These are phyloP conservation scores for Xanthia icteritia DNA, from an alignment of 2,888 invertebrate species.

Conservation along the genomic window DNA sequence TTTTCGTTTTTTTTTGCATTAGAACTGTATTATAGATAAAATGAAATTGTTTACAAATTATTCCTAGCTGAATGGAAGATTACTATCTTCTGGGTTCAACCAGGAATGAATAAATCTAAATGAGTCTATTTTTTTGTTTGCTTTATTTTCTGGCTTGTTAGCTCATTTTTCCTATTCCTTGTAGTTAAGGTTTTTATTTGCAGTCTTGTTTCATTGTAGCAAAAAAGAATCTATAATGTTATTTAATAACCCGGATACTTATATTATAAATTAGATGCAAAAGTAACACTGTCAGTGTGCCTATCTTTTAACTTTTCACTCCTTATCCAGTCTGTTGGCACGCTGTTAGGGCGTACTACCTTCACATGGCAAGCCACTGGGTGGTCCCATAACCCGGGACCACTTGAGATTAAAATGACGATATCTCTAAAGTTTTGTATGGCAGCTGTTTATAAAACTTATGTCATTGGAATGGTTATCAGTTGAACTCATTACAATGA, in stretches of 20 bases:
- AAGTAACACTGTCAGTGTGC: not conserved
- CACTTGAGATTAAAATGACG: too few relatives aligned
- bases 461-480: too few relatives aligned
- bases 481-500: not conserved
- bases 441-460: too few relatives aligned
- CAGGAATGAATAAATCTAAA: too few relatives aligned
- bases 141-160: not conserved
- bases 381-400: too few relatives aligned
- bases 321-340: too few relatives aligned
- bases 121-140: not conserved
- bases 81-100: not conserved
- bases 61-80: not conserved
- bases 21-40: not conserved
- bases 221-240: not conserved
- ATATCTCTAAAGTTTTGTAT: too few relatives aligned
- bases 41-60: not conserved
- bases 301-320: not conserved
- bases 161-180: not conserved
- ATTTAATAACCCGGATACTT: not conserved
- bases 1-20: too few relatives aligned
- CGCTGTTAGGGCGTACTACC: too few relatives aligned
- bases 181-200: not conserved
- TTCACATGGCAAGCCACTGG: too few relatives aligned
- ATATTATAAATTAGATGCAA: not conserved
- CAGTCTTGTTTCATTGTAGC: too few relatives aligned